Percentiles rank a stretch among this genome's conserved stretches.
phyloP scores from a whole-genome alignment of 2,888 invertebrate species.

The Luperina nickerlii region DNA sequence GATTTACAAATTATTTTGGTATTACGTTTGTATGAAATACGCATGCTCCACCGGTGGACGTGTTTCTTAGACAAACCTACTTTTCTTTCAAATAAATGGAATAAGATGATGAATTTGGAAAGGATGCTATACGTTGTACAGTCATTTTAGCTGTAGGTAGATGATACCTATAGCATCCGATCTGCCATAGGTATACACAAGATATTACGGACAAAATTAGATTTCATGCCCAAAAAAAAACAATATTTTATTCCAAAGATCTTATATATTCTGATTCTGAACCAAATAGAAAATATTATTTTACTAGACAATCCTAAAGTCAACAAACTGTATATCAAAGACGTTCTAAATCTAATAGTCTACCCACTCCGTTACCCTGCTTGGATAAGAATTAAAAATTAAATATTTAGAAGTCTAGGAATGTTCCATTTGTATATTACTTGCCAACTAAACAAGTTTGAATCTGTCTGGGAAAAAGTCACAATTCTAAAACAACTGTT shows the following conservation, averaged over 20 bases:
- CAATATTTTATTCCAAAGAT: not conserved
- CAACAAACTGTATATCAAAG: conserved; percentile 7
- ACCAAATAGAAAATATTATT: not conserved
- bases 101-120: not conserved
- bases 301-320: conserved; percentile 5
- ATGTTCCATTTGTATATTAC: conserved; percentile 33
- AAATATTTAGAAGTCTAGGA: conserved; percentile 41
- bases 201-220: not conserved
- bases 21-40: too few species aligned
- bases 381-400: conserved; percentile 46
- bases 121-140: not conserved
- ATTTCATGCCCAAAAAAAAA: not conserved
- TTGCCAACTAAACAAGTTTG: conserved; percentile 5
- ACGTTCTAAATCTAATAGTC: conserved; percentile 32
- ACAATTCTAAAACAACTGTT: not conserved
- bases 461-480: conserved; percentile 9
- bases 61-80: not conserved
- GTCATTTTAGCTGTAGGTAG: not conserved
- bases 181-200: too few species aligned
- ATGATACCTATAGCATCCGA: not conserved
- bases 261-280: not conserved
- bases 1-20: too few species aligned
- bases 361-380: conserved; percentile 9
- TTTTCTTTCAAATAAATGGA: not conserved
- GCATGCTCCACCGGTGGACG: not conserved